These are phyloP conservation scores for Stichodactyla mertensii DNA, from an alignment of 64 coral and sea anemone genomes.

Conservation along the genomic window DNA sequence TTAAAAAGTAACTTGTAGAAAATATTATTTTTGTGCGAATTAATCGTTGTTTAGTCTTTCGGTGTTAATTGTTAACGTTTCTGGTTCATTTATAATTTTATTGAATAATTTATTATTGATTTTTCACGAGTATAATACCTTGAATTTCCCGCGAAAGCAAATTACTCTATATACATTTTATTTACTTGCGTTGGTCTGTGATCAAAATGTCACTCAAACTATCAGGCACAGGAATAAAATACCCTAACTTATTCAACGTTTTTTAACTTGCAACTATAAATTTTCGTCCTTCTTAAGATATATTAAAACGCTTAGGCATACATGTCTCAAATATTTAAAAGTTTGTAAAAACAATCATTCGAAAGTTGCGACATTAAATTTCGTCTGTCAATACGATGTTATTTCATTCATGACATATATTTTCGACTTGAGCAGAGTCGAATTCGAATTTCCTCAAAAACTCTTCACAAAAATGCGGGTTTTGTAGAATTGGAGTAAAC, in stretches of 20 bases:
- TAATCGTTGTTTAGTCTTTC: neutral
- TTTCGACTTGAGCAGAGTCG: neutral
- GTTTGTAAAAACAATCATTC: no score
- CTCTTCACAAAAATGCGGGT: neutral
- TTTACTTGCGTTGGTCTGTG: neutral
- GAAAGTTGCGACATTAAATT: neutral
- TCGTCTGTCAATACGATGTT: neutral
- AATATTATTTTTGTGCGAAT: neutral
- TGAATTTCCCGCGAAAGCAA: neutral
- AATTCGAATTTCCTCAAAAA: neutral
- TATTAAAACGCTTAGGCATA: no score
- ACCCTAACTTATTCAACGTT: no score
- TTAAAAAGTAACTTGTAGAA: neutral
- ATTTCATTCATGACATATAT: neutral
- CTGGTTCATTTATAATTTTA: neutral
- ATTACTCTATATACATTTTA: neutral
- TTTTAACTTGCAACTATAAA: no score
- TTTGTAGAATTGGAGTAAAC: no score
- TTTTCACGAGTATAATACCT: neutral
- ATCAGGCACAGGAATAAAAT: no score
- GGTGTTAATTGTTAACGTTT: neutral
- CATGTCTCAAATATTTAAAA: no score
- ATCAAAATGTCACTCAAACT: neutral
- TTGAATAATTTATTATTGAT: neutral
- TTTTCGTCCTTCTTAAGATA: no score